phyloP scores from a whole-genome alignment of 23 tunicate genomes.

The Aplidium turbinatum region DNA sequence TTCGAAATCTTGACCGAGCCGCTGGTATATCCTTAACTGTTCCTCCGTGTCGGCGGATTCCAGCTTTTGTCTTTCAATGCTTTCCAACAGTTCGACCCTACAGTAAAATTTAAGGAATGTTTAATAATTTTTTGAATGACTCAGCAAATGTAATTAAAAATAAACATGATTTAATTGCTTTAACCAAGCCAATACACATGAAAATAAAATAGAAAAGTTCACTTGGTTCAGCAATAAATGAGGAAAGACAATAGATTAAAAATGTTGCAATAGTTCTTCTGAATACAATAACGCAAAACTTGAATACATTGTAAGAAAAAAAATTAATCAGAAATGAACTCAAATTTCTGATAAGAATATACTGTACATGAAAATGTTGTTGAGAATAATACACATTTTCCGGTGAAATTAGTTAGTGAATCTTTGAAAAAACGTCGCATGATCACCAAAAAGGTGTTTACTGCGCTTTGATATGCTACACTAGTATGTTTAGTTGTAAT shows the following conservation, averaged over 20 bases:
- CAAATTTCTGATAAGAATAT: no score
- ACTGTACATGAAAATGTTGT: no score
- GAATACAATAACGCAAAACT: no score
- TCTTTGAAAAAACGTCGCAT: no score
- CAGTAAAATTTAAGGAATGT: background rate
- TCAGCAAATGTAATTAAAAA: background rate
- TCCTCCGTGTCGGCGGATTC: slow-evolving; percentile 10
- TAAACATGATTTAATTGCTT: background rate
- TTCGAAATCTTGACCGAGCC: slow-evolving; percentile 23
- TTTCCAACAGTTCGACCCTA: slow-evolving; percentile 12
- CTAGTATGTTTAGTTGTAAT: no score
- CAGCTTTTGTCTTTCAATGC: background rate
- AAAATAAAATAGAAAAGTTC: background rate
- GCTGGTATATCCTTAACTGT: slow-evolving; percentile 13
- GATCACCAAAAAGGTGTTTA: no score
- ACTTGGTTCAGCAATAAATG: background rate
- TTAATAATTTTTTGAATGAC: background rate
- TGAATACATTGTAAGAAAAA: no score
- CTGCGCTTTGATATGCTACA: no score
- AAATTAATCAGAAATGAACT: no score
- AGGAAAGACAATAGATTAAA: background rate
- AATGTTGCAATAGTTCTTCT: no score
- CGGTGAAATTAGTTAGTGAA: no score
- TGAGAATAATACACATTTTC: no score
- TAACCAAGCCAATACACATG: background rate